A percentile compares a stretch with the other conserved stretches of the same genome.
These are phyloP conservation scores for Gadus macrocephalus DNA, from an alignment of 2,113 vertebrate genomes.

Conservation along the genomic window DNA sequence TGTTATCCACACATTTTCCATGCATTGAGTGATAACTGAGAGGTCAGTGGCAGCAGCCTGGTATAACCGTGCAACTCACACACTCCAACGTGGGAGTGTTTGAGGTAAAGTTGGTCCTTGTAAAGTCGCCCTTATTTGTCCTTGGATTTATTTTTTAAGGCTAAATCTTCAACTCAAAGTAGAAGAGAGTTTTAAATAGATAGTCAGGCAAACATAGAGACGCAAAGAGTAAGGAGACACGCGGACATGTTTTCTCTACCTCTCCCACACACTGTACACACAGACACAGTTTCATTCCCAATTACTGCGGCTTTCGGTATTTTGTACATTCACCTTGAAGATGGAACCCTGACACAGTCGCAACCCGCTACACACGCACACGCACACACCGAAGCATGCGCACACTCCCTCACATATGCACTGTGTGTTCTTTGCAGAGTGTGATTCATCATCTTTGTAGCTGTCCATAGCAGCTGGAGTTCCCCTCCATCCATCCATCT, in stretches of 20 bases:
- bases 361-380: no score
- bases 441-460: conserved; percentile 34
- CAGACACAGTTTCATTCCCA: no score
- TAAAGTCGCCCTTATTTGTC: background rate
- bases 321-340: no score
- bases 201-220: no score
- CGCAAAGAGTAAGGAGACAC: no score
- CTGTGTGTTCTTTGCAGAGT: background rate
- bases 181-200: no score
- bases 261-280: no score
- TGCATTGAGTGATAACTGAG: background rate
- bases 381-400: background rate
- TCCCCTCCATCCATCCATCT: conserved; percentile 61
- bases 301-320: no score
- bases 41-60: conserved; percentile 13
- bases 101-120: conserved; percentile 6
- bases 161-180: no score
- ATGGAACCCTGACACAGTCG: no score
- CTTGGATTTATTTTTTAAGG: no score
- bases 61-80: conserved; percentile 1
- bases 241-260: no score
- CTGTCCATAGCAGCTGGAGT: conserved; percentile 43
- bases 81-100: background rate
- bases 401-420: background rate
- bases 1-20: conserved; percentile 9